These are phyloP conservation scores for Phasia obesa DNA, from an alignment of 2,888 invertebrate genomes.

Conservation along the genomic window DNA sequence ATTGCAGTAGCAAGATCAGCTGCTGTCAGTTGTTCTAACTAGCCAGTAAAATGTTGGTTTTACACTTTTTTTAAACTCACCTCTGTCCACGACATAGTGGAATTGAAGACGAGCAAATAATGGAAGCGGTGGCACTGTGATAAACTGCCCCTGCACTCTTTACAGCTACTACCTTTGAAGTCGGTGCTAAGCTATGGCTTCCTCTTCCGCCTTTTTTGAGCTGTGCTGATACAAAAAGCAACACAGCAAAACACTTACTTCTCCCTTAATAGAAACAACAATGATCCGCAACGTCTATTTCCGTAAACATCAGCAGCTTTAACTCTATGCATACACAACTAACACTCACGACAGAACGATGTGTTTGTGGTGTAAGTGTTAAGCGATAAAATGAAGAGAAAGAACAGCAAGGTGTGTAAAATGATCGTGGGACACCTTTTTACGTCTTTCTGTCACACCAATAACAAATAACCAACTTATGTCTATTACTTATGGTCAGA, in stretches of 20 bases:
- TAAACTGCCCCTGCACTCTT: conserved; percentile 41
- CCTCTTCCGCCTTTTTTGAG: conserved; percentile 57
- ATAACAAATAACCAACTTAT: conserved; percentile 23
- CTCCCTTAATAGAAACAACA: conserved; percentile 56
- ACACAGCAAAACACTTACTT: conserved; percentile 57
- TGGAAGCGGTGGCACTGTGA: conserved; percentile 47
- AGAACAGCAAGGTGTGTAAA: conserved; percentile 36
- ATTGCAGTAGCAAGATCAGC: conserved; percentile 39
- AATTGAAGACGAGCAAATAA: conserved; percentile 31
- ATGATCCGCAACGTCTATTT: conserved; percentile 55
- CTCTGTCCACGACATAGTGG: conserved; percentile 73
- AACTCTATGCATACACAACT: conserved; percentile 55
- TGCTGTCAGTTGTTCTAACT: conserved; percentile 3
- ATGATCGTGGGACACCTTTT: conserved; percentile 61
- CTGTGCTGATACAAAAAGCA: conserved; percentile 42
- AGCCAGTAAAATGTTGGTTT: neutral
- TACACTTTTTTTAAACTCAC: conserved; percentile 70
- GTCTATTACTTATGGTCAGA: conserved; percentile 26
- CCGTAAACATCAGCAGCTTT: conserved; percentile 69
- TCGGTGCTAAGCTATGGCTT: conserved; percentile 33
- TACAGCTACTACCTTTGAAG: neutral
- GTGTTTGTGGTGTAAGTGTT: conserved; percentile 8
- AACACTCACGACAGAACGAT: conserved; percentile 40
- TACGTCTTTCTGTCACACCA: conserved; percentile 19
- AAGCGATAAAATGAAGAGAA: conserved; percentile 28